phyloP scores from a whole-genome alignment of 1,140 invertebrate species.

The Megathymus violae region DNA sequence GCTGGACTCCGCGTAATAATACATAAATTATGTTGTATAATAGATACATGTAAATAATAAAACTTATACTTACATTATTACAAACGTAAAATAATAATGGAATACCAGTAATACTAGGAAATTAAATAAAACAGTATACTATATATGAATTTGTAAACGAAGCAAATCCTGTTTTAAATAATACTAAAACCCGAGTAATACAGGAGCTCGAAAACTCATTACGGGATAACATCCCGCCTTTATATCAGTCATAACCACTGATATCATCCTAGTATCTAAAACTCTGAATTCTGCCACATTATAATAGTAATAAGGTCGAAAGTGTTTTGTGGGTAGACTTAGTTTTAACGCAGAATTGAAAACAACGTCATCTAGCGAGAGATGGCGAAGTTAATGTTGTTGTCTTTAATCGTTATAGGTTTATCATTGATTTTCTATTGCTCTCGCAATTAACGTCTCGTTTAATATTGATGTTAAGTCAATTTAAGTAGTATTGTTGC shows the following conservation, averaged over 20 bases:
- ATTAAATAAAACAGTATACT: too few relatives aligned
- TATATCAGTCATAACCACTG: constrained; percentile 24
- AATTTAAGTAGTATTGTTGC: too few relatives aligned
- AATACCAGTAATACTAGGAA: too few relatives aligned
- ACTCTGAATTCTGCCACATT: constrained; percentile 6
- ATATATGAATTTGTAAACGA: not conserved
- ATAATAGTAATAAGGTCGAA: not conserved
- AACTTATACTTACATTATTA: too few relatives aligned
- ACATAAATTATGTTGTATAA: too few relatives aligned
- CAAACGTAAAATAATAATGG: too few relatives aligned
- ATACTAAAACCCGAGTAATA: constrained; percentile 14
- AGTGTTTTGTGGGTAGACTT: constrained; percentile 11
- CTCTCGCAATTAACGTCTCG: not conserved
- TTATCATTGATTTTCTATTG: constrained; percentile 25
- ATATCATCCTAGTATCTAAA: not conserved
- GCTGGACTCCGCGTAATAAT: too few relatives aligned
- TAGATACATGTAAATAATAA: too few relatives aligned
- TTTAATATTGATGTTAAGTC: too few relatives aligned
- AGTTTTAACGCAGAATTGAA: constrained; percentile 24
- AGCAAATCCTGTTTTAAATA: constrained; percentile 3
- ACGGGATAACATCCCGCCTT: constrained; percentile 19
- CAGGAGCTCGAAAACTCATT: constrained; percentile 18
- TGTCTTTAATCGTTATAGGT: constrained; percentile 27
- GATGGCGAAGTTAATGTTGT: constrained; percentile 17
- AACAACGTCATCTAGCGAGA: constrained; percentile 19